phyloP scores from a whole-genome alignment of 2,797 vertebrate species.

The Lophius americanus region DNA sequence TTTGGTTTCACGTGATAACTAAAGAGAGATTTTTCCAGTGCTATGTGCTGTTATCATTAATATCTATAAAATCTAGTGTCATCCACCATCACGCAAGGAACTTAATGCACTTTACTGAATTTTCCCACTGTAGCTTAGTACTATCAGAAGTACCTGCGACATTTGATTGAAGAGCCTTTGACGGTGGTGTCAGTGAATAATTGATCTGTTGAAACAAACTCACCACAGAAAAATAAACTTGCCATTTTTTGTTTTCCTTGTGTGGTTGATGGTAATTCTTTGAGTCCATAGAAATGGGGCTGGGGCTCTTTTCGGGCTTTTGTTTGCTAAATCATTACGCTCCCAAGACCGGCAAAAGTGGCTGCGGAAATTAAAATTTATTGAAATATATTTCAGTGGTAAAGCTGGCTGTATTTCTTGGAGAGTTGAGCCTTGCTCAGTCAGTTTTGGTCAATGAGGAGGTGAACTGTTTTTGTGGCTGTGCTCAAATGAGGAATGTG shows the following conservation, averaged over 20 bases:
- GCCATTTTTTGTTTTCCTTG: slow-evolving; percentile 79
- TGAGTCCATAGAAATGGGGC: slow-evolving; percentile 71
- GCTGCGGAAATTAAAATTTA: slow-evolving; percentile 81
- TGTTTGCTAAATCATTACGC: slow-evolving; percentile 80
- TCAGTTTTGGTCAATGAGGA: slow-evolving; percentile 67
- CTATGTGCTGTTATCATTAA: not conserved
- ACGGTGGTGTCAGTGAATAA: slow-evolving; percentile 77
- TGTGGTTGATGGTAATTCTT: slow-evolving; percentile 78
- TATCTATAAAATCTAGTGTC: not conserved
- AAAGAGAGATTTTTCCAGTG: not conserved
- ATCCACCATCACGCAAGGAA: no score
- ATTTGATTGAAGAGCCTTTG: slow-evolving; percentile 73
- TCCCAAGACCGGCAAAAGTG: slow-evolving; percentile 68
- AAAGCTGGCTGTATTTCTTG: slow-evolving; percentile 70
- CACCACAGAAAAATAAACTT: slow-evolving; percentile 81
- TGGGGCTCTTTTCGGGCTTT: slow-evolving; percentile 68
- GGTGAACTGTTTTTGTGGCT: slow-evolving; percentile 66
- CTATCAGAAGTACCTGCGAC: slow-evolving; percentile 53
- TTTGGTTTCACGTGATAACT: not conserved
- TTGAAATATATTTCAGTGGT: slow-evolving; percentile 79
- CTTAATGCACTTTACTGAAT: slow-evolving; percentile 12
- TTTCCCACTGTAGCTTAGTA: slow-evolving; percentile 35
- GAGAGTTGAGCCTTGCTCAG: slow-evolving; percentile 41
- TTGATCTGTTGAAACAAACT: slow-evolving; percentile 71
- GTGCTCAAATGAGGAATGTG: slow-evolving; percentile 57